These are phyloP conservation scores for Andrena trimmerana DNA, from an alignment of 2,888 invertebrate species.

Conservation along the genomic window DNA sequence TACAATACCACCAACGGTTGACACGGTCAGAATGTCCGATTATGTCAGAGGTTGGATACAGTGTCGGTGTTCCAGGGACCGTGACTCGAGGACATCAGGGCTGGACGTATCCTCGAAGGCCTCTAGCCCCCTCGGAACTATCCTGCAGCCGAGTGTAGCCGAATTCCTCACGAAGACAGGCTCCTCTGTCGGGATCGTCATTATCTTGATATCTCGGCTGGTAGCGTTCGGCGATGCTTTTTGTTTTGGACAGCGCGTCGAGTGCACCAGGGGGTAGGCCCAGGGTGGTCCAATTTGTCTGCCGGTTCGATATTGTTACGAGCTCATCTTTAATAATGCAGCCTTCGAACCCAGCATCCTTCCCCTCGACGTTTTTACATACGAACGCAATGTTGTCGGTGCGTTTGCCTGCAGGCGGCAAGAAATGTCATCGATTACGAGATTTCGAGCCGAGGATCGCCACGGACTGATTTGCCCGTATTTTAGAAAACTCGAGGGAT, in stretches of 20 bases:
- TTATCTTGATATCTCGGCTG: conserved; percentile 76
- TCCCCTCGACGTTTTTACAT: conserved; percentile 39
- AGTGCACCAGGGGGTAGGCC: conserved; percentile 78
- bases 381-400: conserved; percentile 42
- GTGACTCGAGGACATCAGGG: background rate
- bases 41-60: background rate
- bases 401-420: background rate
- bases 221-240: conserved; percentile 72
- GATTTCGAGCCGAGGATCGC: background rate
- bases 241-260: conserved; percentile 74
- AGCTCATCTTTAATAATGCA: conserved; percentile 84
- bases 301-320: conserved; percentile 83
- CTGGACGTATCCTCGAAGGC: conserved; percentile 22
- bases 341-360: conserved; percentile 58
- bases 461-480: background rate
- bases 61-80: background rate
- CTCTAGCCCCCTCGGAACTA: conserved; percentile 33
- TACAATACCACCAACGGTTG: too few species aligned
- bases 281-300: conserved; percentile 85
- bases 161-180: conserved; percentile 65
- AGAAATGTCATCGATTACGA: conserved; percentile 30
- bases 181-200: conserved; percentile 61
- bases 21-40: too few species aligned
- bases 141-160: conserved; percentile 62
- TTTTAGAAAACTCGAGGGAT: background rate